Evolutionary conservation across 2,797 vertebrate species (phyloP).

Genomic region (Lycodopsis pacificus): DNA sequence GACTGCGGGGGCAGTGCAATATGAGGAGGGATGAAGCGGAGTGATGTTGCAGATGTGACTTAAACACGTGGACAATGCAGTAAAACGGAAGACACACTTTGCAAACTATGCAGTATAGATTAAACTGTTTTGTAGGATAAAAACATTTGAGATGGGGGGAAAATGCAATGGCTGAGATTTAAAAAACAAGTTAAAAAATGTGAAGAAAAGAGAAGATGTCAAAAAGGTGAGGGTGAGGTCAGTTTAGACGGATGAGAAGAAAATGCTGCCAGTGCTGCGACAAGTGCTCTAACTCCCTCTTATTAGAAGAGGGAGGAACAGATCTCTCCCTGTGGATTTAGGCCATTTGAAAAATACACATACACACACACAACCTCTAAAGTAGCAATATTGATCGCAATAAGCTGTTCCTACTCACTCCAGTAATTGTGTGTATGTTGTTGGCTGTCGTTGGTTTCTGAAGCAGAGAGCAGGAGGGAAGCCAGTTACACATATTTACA

Average conservation of each 20-base stretch:
- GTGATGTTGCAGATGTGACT: conserved; percentile 24
- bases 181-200: not conserved
- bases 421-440: conserved; percentile 21
- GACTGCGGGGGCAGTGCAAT: conserved; percentile 24
- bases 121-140: not conserved
- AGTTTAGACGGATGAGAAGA: conserved; percentile 18
- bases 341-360: conserved; percentile 27
- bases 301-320: conserved; percentile 10
- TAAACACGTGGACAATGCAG: conserved; percentile 14
- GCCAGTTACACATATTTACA: conserved; percentile 1
- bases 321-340: conserved; percentile 19
- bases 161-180: not conserved
- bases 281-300: not conserved
- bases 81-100: not conserved
- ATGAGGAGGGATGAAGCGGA: conserved; percentile 20
- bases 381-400: conserved; percentile 35
- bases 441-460: not conserved
- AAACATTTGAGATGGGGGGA: not conserved
- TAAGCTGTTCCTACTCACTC: conserved; percentile 4
- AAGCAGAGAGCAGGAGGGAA: not conserved
- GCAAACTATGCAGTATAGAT: not conserved
- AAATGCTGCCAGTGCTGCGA: not conserved
- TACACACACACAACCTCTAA: conserved; percentile 2
- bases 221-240: conserved; percentile 13
- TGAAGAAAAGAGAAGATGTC: not conserved